Evolutionary conservation across 2,113 vertebrate genomes (phyloP).

Genomic region (Anarrhichthys ocellatus): DNA sequence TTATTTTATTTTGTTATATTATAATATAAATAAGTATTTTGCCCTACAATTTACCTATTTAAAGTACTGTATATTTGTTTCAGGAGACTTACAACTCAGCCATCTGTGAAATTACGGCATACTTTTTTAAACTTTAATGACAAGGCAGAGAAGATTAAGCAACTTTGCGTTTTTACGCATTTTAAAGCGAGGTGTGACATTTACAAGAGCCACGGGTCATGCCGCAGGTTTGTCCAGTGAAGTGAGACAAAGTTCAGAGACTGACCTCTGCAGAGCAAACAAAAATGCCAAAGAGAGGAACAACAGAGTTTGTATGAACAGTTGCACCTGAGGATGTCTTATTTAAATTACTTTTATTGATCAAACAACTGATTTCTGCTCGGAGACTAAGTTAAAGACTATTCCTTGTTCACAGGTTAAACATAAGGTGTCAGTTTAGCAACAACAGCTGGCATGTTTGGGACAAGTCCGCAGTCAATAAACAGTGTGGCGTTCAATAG

Average conservation of each 20-base stretch:
- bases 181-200: slow-evolving; percentile 45
- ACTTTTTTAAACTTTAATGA: slow-evolving; percentile 1
- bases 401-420: slow-evolving; percentile 9
- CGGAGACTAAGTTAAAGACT: not conserved
- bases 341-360: not conserved
- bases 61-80: not conserved
- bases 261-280: slow-evolving; percentile 34
- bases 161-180: slow-evolving; percentile 3
- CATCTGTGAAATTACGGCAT: slow-evolving; percentile 7
- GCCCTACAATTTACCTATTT: slow-evolving; percentile 16
- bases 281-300: slow-evolving; percentile 50
- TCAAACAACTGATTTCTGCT: not conserved
- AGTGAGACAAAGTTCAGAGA: slow-evolving; percentile 60
- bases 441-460: slow-evolving; percentile 9
- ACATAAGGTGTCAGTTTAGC: slow-evolving; percentile 15
- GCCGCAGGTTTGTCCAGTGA: slow-evolving; percentile 41
- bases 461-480: slow-evolving; percentile 31
- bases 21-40: slow-evolving; percentile 1
- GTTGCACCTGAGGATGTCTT: not conserved
- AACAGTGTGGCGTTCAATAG: slow-evolving; percentile 29
- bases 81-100: not conserved
- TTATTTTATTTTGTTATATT: too few species aligned
- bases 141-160: not conserved
- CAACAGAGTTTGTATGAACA: slow-evolving; percentile 17
- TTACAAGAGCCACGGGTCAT: slow-evolving; percentile 38